Base-by-base conservation (phyloP, 92 coral and sea anemone species). In the Umimayanthus kanabou region DNA sequence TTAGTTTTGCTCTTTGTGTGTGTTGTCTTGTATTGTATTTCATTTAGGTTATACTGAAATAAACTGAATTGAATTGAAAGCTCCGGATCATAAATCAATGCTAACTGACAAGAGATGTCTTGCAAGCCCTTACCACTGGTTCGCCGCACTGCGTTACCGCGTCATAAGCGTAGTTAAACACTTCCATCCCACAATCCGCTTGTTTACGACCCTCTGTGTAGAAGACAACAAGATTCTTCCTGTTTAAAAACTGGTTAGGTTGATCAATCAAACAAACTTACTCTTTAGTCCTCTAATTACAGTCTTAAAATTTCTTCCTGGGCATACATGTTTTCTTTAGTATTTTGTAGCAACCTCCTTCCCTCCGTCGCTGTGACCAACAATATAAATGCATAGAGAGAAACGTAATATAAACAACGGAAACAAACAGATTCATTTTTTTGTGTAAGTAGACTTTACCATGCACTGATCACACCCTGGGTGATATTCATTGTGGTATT, bases 101-200 rank as follows among this genome's bases (percentile, higher is more conserved):
- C 26, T 61, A 61, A 61, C n/a, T n/a, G 20, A 20, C 20, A 61
- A 61, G 25, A 61, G 25, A 0, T 61, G 67, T 61, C 3, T 61
- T 61, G 0, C 20, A 9, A 53, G 76, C 13, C 1, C 86, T 82
- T 82, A 82, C 86, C 86, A 14, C 64, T n/a, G 77, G 53, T 14
- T 82, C 86, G 39, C 20, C 39, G 65, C 77, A 82, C n/a, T 82
- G 86, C 8, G 86, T 82, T 6, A 82, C 86, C 6, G 86, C 77
- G 53, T 82, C 86, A 69, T 82, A 82, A 0, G 86, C 86, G 15
- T 42, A 82, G 77, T 82, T 82, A 25, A 82, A 82, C 58, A 82
- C 39, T 20, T 82, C 86, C 86, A 82, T 82, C 4, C 9, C 20
- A 40, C 65, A 11, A 80, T 53, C 6, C 25, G 80, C 14, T 23